Evolutionary conservation across 2,113 vertebrate genomes (phyloP).

Genomic region (Microcebus tavaratra): DNA sequence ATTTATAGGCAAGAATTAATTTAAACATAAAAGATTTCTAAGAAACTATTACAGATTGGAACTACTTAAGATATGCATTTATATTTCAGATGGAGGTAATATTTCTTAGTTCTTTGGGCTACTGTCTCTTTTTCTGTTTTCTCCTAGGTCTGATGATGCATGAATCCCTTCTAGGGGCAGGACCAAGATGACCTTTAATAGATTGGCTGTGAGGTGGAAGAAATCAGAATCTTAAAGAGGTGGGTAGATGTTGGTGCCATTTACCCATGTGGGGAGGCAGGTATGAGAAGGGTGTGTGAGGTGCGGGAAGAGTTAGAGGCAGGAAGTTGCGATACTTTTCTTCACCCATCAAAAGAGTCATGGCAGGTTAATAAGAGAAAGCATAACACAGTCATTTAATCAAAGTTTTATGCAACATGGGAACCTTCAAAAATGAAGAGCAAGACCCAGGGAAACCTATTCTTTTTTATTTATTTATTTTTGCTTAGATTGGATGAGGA

Average conservation of each 20-base stretch:
- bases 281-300: not conserved
- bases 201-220: not conserved
- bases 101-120: not conserved
- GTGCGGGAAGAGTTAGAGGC: not conserved
- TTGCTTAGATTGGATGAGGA: not conserved
- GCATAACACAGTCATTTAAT: not conserved
- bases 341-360: too few species aligned
- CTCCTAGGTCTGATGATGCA: not conserved
- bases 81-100: not conserved
- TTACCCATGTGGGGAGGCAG: not conserved
- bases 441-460: not conserved
- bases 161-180: not conserved
- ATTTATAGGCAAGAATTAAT: not conserved
- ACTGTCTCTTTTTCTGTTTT: not conserved
- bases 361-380: not conserved
- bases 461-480: not conserved
- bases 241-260: not conserved
- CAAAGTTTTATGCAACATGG: not conserved
- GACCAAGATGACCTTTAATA: not conserved
- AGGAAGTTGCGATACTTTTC: not conserved
- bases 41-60: not conserved
- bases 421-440: not conserved
- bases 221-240: not conserved
- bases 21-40: not conserved
- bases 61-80: not conserved